These are phyloP conservation scores for Meliscaeva auricollis DNA, from an alignment of 2,888 invertebrate species.

Conservation along the genomic window DNA sequence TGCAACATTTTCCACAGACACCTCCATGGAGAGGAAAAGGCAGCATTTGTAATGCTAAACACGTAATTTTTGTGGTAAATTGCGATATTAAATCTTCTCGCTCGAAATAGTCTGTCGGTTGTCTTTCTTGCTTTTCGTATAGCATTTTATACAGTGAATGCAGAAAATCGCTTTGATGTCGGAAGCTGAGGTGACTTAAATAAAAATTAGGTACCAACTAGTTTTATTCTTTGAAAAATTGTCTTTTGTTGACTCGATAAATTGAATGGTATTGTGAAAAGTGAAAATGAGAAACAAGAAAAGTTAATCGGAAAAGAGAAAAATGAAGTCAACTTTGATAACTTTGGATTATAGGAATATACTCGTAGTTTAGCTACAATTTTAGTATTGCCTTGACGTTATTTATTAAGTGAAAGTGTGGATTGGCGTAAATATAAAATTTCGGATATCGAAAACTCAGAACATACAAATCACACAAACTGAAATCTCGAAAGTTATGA, in stretches of 20 bases:
- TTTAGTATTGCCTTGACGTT: background rate
- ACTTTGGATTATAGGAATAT: background rate
- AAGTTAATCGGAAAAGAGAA: conserved; percentile 8
- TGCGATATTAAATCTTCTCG: conserved; percentile 71
- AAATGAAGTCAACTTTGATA: conserved; percentile 3
- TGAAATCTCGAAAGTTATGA: no score
- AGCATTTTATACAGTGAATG: background rate
- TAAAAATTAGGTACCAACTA: conserved; percentile 4
- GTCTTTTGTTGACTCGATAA: conserved; percentile 24
- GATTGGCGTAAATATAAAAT: no score
- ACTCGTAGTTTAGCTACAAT: no score
- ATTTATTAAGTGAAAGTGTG: no score
- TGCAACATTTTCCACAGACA: conserved; percentile 54
- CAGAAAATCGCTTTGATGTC: conserved; percentile 34
- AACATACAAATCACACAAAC: no score
- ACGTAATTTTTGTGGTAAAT: conserved; percentile 74
- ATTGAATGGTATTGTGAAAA: conserved; percentile 24
- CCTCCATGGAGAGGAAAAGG: conserved; percentile 36
- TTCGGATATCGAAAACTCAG: no score
- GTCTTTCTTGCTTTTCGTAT: conserved; percentile 4
- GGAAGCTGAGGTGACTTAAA: conserved; percentile 28
- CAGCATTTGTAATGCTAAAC: conserved; percentile 73
- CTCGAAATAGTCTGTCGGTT: conserved; percentile 40
- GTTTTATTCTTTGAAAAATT: conserved; percentile 1
- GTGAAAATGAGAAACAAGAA: conserved; percentile 8